Percentiles rank a stretch among this genome's conserved stretches.
Conservation (phyloP, 2,113 vertebrate genomes). For the Cyrtonyx montezumae region DNA sequence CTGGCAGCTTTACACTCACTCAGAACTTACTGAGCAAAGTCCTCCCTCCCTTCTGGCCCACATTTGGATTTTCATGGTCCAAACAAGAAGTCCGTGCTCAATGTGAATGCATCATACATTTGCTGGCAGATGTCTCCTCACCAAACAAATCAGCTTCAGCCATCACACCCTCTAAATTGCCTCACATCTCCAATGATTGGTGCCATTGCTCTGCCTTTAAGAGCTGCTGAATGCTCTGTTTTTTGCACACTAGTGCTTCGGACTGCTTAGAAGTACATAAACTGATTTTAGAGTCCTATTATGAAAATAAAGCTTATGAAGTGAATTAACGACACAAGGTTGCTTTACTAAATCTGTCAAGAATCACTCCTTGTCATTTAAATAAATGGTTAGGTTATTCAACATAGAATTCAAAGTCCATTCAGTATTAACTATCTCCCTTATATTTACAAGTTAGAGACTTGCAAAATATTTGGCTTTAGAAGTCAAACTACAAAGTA, state of each 20-base stretch:
- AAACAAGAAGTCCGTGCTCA: background rate
- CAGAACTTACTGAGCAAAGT: conserved; percentile 18
- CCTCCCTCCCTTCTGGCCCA: background rate
- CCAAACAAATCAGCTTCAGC: background rate
- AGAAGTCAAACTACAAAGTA: background rate
- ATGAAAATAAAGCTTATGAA: background rate
- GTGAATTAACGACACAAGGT: background rate
- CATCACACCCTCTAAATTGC: background rate
- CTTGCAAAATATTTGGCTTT: background rate
- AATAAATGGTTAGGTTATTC: background rate
- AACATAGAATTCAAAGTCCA: background rate
- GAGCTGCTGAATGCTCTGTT: background rate
- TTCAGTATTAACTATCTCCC: background rate
- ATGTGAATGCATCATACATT: background rate
- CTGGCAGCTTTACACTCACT: background rate
- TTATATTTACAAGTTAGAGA: background rate
- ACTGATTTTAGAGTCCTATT: background rate
- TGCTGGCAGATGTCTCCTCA: background rate
- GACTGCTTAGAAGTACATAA: background rate
- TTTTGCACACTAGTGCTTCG: background rate
- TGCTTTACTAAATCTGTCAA: background rate
- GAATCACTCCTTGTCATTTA: background rate
- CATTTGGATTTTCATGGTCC: background rate
- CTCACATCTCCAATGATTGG: background rate
- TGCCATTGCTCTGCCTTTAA: background rate